Evolutionary conservation across 1,140 invertebrate species (phyloP).

Genomic region (Palaemon carinicauda): DNA sequence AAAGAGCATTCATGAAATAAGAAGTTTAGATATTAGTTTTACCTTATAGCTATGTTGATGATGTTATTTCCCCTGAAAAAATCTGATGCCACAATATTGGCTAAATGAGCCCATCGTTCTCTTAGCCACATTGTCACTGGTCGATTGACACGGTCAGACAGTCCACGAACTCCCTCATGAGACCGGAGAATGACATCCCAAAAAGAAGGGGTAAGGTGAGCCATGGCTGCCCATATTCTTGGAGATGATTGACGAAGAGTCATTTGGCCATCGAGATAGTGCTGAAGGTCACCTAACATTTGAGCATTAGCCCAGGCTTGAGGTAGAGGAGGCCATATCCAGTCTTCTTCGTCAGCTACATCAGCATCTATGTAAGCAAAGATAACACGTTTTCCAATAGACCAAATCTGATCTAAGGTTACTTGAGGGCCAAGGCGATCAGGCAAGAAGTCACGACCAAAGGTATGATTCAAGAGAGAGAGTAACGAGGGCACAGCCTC

Average conservation of each 20-base stretch:
- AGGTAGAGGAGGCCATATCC: constrained; percentile 75
- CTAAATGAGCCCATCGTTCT: constrained; percentile 72
- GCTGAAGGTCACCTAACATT: constrained; percentile 54
- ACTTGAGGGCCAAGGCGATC: constrained; percentile 43
- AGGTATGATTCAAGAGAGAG: constrained; percentile 32
- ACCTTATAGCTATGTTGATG: constrained; percentile 73
- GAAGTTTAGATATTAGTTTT: not conserved
- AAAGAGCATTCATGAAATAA: no score
- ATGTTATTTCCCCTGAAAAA: constrained; percentile 82
- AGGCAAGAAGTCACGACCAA: constrained; percentile 10
- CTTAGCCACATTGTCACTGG: constrained; percentile 75
- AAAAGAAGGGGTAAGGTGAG: constrained; percentile 78
- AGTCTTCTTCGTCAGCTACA: constrained; percentile 58
- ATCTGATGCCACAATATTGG: constrained; percentile 79
- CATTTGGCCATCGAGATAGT: constrained; percentile 64
- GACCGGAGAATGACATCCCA: constrained; percentile 74
- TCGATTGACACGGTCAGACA: constrained; percentile 75
- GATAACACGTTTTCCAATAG: constrained; percentile 71
- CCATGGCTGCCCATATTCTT: constrained; percentile 79
- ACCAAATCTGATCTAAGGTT: constrained; percentile 73
- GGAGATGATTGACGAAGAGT: constrained; percentile 62
- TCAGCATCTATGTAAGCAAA: constrained; percentile 70
- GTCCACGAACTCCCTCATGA: constrained; percentile 72
- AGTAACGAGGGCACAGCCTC: constrained; percentile 25
- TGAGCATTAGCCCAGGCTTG: constrained; percentile 63